Evolutionary conservation across 2,797 vertebrate species (phyloP), one percentile per base, ranked within the genome.

Genomic region (Gallinago solitaria): DNA sequence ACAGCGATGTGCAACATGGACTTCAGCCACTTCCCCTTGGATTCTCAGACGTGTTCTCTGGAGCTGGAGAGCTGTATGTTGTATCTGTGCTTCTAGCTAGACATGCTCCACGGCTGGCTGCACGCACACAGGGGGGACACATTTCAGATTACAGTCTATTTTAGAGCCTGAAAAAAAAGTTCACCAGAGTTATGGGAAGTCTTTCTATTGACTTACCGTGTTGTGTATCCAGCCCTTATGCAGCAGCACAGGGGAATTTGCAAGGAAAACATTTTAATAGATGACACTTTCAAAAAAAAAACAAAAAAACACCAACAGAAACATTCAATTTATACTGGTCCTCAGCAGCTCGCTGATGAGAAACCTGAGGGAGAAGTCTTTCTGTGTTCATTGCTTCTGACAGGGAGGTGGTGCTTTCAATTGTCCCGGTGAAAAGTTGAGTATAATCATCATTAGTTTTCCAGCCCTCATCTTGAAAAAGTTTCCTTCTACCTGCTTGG

Each of bases 1-100:
- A 99, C 99, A 23, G 98, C 99, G 37, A 99, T 99, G 76, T 99
- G 99, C 96, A 99, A 99, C 97, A 99, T 99, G 99, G 99, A 99
- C 97, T 99, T 99, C 98, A 99, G 99, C 76, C 98, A 97, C 47
- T 99, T 99, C 83, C 99, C 99, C 25, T 93, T 99, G 97, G 99
- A 99, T 97, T 98, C 99, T 5, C 99, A 99, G 98, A 99, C 99
- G 0, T 99, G 99, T 94, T 98, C 99, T 2, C 94, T 99, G 96
- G 99, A 99, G 97, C 97, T 99, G 89, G 99, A 99, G 97, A 99
- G 99, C 97, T 99, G 99, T 99, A 96, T 35, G 99, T 98, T 81
- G 13, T 53, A 85, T 35, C 83, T 3, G 1, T 69, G 12, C 86
- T 90, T 74, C 47, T 65, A 25, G 47, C 17, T 27, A 56, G 54